Conservation (phyloP, 2,797 vertebrate genomes). For the Trachurus trachurus region DNA sequence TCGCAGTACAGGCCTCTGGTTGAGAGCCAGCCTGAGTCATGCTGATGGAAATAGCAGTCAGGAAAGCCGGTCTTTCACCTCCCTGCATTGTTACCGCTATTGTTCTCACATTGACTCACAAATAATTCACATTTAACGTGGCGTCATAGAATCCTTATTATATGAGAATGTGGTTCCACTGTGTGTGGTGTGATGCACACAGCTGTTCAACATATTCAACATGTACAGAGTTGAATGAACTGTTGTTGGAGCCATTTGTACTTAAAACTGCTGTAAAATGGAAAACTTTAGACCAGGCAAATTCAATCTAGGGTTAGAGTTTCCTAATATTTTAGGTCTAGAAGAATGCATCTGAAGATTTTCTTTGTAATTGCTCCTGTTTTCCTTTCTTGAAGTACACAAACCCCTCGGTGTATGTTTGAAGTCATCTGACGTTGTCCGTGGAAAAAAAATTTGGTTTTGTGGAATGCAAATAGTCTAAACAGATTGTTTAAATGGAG, state of each 20-base stretch:
- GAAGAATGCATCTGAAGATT: too few species aligned
- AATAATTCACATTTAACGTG: background rate
- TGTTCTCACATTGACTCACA: background rate
- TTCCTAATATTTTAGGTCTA: too few species aligned
- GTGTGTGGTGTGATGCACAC: background rate
- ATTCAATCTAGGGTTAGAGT: too few species aligned
- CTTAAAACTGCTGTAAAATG: background rate
- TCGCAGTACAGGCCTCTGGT: too few species aligned
- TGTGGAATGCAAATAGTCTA: too few species aligned
- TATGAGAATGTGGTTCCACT: background rate
- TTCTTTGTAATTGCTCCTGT: too few species aligned
- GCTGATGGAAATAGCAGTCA: constrained; percentile 3
- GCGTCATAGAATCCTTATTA: background rate
- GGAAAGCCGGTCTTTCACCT: background rate
- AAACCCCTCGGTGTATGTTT: too few species aligned
- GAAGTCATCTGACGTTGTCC: too few species aligned
- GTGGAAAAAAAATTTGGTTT: too few species aligned
- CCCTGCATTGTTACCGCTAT: background rate
- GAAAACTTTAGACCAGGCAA: background rate
- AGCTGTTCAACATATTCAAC: background rate
- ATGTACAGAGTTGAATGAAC: background rate
- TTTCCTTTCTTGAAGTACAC: too few species aligned
- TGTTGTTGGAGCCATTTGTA: background rate
- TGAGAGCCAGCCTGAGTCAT: constrained; percentile 7
- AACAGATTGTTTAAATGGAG: too few species aligned